Conservation (phyloP, 2,797 vertebrate genomes). For the Periparus ater region DNA sequence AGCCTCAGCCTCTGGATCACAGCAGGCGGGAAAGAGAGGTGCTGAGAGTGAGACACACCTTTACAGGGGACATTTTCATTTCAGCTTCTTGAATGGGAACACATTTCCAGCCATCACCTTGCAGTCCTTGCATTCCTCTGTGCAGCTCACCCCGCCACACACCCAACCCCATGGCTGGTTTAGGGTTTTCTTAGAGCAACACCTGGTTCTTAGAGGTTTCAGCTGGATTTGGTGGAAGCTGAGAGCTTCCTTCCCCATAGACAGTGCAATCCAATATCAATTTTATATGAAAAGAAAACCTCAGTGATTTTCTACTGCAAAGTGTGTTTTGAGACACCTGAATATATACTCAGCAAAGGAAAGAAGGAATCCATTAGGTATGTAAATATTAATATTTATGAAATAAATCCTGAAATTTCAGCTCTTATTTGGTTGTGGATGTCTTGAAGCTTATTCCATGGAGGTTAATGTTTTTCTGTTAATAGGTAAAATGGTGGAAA, state of each 20-base stretch:
- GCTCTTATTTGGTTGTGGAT: not conserved
- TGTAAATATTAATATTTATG: conserved; percentile 64
- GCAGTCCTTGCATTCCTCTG: not conserved
- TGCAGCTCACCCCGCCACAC: not conserved
- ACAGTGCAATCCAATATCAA: not conserved
- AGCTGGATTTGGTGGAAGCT: not conserved
- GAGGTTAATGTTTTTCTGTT: conserved; percentile 45
- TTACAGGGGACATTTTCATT: not conserved
- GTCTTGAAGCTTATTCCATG: conserved; percentile 47
- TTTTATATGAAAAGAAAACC: not conserved
- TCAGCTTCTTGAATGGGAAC: not conserved
- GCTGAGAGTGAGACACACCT: not conserved
- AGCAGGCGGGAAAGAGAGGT: not conserved
- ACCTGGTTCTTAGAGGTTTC: not conserved
- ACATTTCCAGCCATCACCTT: not conserved
- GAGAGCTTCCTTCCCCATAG: not conserved
- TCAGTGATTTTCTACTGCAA: not conserved
- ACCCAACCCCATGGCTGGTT: fast-evolving
- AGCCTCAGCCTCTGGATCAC: not conserved
- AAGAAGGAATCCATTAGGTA: not conserved
- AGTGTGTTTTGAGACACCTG: conserved; percentile 2
- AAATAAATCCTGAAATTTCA: conserved; percentile 49
- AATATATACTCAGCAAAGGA: not conserved
- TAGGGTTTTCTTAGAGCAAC: not conserved
- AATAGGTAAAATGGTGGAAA: conserved; percentile 40